Evolutionary conservation across 2,113 vertebrate genomes (phyloP), one percentile per base, ranked within the genome.

Genomic region (Pseudorasbora parva): DNA sequence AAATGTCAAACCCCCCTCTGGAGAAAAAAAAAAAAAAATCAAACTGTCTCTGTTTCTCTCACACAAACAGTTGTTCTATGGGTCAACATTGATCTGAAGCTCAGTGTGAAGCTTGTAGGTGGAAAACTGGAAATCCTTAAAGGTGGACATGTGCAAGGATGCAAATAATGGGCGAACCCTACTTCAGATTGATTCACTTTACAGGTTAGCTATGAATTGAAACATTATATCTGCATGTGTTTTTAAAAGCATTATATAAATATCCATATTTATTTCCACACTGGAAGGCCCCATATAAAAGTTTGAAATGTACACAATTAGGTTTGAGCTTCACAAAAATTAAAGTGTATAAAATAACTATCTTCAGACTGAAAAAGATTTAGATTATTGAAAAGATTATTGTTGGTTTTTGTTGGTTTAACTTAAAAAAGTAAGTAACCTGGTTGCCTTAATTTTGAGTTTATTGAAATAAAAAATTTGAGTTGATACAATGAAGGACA

Each of bases 1-100:
- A 69, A 81, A 81, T 69, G 64, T 81, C 62, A 81, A 69, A 56
- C 62, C 78, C 21, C n/a, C 62, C 78, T 41, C 78, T 2, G 30
- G 78, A 81, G 78, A 45, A 4, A 30, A 30, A 14, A 51, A 25
- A 64, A 51, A 19, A 64, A 51, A 49, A 66, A 66, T 66, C 64
- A 54, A 81, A 68, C 45, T 37, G 62, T 33, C 78, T 76, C 10
- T 54, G 9, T 69, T 81, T 56, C 12, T 69, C 30, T 51, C 5
- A 54, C 25, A 54, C 5, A 64, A 15, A 64, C 59, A 64, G 59
- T 68, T 51, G 62, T 49, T 81, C 78, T 69, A 54, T 54, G 27
- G 47, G 47, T 81, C 78, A 25, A 17, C 14, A 69, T 81, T 56
- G 62, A 81, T 81, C 21, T 81, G 45, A 54, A 69, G 64, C 78